Base-by-base conservation (phyloP, 2,797 vertebrate genomes). In the Pipistrellus pipistrellus region DNA sequence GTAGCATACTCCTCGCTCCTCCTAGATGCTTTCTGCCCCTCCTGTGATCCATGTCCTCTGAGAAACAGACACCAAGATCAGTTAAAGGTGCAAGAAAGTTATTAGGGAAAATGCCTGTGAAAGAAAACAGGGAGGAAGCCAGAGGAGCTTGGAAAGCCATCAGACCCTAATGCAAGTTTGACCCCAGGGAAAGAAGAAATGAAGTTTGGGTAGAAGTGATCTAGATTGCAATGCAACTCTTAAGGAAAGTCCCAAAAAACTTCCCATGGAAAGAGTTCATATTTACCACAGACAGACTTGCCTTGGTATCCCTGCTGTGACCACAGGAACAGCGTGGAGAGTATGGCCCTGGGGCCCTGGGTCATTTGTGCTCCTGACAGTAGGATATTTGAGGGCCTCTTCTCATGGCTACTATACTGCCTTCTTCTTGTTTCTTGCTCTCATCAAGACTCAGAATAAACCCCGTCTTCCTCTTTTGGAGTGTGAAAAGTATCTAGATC, bases 301-400 rank as follows among this genome's bases (percentile, higher is more conserved):
- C 35, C 64, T 57, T 27, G 1, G 7, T 23, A 2, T 51, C 73
- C 48, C 8, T 4, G 17, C 25, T 30, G 30, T 66, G 15, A 35
- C 51, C 62, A 17, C 14, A 35, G 30, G 27, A 38, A 35, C 6
- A 32, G 10, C 2, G 2, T 14, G 35, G 44, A 32, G 69, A 48
- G 41, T 0, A 1, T 11, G 30, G 2, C 27, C 5, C 20, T n/a
- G 23, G 18, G 25, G 25, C 11, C 10, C 23, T 35, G 0, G 17
- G 44, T n/a, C 62, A 77, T 1, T 4, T 44, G 46, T 1, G 3
- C 21, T 48, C 21, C 15, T 17, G 48, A 62, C 18, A 1, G 15
- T 7, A 25, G 77, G 18, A 64, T 32, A 6, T 76, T n/a, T 8
- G 44, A 69, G 27, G 23, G 23, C 0, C 4, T 18, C 21, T 80